Evolutionary conservation across 2,888 invertebrate genomes (phyloP).

Genomic region (Drosophila pseudotalamancana): DNA sequence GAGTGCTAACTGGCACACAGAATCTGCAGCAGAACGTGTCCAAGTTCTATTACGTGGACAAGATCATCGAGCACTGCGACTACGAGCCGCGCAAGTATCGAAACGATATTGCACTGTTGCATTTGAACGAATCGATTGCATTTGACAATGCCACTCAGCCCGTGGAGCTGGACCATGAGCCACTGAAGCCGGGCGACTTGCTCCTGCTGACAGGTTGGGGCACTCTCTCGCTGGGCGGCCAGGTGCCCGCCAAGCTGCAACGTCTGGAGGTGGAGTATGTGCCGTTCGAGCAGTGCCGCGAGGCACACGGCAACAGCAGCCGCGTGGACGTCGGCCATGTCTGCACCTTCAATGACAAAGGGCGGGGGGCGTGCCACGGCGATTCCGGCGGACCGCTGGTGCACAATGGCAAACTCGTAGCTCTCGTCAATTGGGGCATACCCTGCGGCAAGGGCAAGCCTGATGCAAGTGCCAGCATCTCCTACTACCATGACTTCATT

Average conservation of each 20-base stretch:
- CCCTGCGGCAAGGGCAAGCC: conserved; percentile 83
- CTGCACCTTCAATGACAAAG: conserved; percentile 86
- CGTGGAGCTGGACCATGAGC: conserved; percentile 84
- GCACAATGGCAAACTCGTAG: conserved; percentile 79
- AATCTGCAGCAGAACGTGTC: conserved; percentile 67
- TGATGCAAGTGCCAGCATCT: conserved; percentile 82
- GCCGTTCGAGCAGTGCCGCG: conserved; percentile 86
- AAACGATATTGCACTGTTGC: conserved; percentile 89
- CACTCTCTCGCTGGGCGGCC: conserved; percentile 85
- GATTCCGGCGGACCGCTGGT: conserved; percentile 82
- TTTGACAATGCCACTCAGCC: conserved; percentile 86
- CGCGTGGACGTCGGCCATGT: conserved; percentile 86
- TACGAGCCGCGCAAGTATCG: conserved; percentile 76
- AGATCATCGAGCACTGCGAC: conserved; percentile 74
- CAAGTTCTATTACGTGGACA: conserved; percentile 71
- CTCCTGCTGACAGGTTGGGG: conserved; percentile 88
- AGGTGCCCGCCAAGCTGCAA: conserved; percentile 86
- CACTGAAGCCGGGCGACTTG: conserved; percentile 84
- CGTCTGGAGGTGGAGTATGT: conserved; percentile 86
- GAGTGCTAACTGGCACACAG: conserved; percentile 80
- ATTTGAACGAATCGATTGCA: conserved; percentile 86
- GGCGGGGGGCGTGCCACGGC: conserved; percentile 85
- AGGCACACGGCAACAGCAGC: conserved; percentile 84
- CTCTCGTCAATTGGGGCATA: conserved; percentile 82
- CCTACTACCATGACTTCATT: conserved; percentile 83